These are phyloP conservation scores for Perodicticus potto DNA, from an alignment of 2,797 vertebrate genomes.

Conservation along the genomic window DNA sequence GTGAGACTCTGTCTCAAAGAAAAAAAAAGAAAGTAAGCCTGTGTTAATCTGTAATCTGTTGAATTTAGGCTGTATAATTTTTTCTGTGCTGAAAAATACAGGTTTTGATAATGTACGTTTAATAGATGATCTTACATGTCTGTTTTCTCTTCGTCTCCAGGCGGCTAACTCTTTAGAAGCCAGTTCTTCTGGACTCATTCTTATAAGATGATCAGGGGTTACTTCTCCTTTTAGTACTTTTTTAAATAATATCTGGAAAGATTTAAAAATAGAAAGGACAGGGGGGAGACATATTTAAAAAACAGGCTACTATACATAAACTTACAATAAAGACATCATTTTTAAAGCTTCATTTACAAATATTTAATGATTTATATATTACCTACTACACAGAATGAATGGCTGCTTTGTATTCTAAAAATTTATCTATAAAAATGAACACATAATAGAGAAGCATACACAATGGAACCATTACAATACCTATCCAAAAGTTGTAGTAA, in stretches of 20 bases:
- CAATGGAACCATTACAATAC: neutral
- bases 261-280: conserved; percentile 62
- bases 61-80: neutral
- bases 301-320: neutral
- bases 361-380: conserved; percentile 52
- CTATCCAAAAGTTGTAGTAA: neutral
- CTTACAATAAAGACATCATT: conserved; percentile 46
- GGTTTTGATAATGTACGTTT: neutral
- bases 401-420: neutral
- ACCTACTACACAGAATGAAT: neutral
- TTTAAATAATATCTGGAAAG: conserved; percentile 93
- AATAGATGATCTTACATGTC: conserved; percentile 93
- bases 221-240: conserved; percentile 97
- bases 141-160: conserved; percentile 98
- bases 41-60: neutral
- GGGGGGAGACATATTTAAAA: conserved; percentile 28
- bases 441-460: neutral
- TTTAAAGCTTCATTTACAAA: conserved; percentile 9
- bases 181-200: conserved; percentile 98
- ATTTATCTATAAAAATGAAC: conserved; percentile 42
- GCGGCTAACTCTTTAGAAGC: conserved; percentile 99
- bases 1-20: neutral
- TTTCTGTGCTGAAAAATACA: neutral
- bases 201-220: conserved; percentile 96
- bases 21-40: neutral